These are phyloP conservation scores for Bugula neritina DNA, from an alignment of 2,888 invertebrate species.

Conservation along the genomic window DNA sequence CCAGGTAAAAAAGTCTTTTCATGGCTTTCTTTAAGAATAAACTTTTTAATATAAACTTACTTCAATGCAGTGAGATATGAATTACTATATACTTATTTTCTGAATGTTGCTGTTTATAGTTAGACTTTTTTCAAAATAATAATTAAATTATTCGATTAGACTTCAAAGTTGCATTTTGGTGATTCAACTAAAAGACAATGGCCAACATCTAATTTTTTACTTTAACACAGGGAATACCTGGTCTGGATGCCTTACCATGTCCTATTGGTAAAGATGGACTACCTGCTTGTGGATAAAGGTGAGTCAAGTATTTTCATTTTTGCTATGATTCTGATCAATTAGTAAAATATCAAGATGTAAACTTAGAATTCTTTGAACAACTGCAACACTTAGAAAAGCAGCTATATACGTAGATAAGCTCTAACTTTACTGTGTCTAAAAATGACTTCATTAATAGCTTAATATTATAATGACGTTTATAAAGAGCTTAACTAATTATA, in stretches of 20 bases:
- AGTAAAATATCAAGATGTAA: too few species aligned
- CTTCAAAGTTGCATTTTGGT: too few species aligned
- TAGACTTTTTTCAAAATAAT: background rate
- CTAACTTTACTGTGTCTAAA: too few species aligned
- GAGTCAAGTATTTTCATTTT: too few species aligned
- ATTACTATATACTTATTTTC: background rate
- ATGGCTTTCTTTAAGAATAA: too few species aligned
- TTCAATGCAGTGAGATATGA: background rate
- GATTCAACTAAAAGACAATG: background rate
- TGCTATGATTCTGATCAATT: too few species aligned
- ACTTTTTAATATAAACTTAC: too few species aligned
- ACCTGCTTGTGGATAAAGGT: constrained; percentile 5
- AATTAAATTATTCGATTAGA: background rate
- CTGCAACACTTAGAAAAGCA: background rate
- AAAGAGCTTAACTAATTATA: too few species aligned
- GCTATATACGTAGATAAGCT: too few species aligned
- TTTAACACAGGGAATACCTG: constrained; percentile 21
- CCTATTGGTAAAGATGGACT: constrained; percentile 4
- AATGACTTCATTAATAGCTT: too few species aligned
- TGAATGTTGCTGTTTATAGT: background rate
- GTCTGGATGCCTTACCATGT: constrained; percentile 23
- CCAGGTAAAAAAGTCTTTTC: too few species aligned
- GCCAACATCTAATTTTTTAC: background rate
- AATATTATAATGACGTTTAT: too few species aligned
- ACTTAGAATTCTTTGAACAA: background rate